Evolutionary conservation across 2,888 invertebrate genomes (phyloP).

Genomic region (Torymus aiolomorphi): DNA sequence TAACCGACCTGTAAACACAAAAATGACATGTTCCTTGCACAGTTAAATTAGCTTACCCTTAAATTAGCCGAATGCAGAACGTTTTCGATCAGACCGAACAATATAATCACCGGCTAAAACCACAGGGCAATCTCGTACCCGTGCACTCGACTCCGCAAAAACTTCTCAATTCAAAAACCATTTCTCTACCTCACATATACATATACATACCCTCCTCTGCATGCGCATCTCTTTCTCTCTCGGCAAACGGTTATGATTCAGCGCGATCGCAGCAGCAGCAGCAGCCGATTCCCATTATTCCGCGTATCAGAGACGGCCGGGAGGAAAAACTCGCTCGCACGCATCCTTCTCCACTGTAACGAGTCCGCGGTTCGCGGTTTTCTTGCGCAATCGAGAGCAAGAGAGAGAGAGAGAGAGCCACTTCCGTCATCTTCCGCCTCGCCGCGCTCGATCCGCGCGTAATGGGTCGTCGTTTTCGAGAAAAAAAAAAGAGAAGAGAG

Average conservation of each 20-base stretch:
- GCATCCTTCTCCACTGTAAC: conserved; percentile 57
- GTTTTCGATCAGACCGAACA: too few species aligned
- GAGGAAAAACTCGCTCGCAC: conserved; percentile 1
- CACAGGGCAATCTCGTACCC: too few species aligned
- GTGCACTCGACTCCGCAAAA: too few species aligned
- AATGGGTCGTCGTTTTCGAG: conserved; percentile 17
- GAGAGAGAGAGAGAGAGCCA: conserved; percentile 48
- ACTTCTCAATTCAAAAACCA: too few species aligned
- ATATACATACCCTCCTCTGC: too few species aligned
- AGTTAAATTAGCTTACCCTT: too few species aligned
- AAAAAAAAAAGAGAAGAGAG: background rate
- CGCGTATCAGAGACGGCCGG: too few species aligned
- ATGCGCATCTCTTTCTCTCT: background rate
- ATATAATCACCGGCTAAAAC: too few species aligned
- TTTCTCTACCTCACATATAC: too few species aligned
- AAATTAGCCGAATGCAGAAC: too few species aligned
- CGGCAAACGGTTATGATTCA: conserved; percentile 21
- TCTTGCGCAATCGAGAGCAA: conserved; percentile 65
- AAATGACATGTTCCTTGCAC: too few species aligned
- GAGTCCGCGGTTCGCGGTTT: conserved; percentile 65
- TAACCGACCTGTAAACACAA: too few species aligned
- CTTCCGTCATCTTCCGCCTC: conserved; percentile 57
- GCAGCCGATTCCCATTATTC: conserved; percentile 18
- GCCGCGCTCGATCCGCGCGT: conserved; percentile 17
- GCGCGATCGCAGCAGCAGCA: background rate